Base-by-base conservation (phyloP, 2,113 vertebrate genomes). In the Agapornis roseicollis region DNA sequence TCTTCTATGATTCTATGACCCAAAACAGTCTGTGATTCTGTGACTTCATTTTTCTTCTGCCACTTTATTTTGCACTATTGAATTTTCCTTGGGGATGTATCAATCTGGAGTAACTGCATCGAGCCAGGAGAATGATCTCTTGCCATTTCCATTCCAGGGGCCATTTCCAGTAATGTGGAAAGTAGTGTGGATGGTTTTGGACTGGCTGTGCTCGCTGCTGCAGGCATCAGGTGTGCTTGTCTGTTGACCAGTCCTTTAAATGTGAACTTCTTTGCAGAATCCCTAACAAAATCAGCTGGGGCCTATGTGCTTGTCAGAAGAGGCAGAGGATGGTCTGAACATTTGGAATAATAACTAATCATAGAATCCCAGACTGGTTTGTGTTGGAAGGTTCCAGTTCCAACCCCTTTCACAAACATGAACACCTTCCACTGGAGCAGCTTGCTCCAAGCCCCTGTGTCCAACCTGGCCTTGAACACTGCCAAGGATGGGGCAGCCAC, bases 221-320 rank as follows among this genome's bases (percentile, higher is more conserved):
- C 24, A 60, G 78, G 87, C 91, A 87, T 73, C 93, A 96, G 93
- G 95, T 96, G 93, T 58, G 69, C n/a, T 68, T 58, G n/a, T 83
- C 73, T 74, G 39, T 47, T 73, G 80, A 55, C 25, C 64, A 14
- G 1, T 28, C 42, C 64, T 78, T 41, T 37, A 50, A 81, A 82
- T 49, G 39, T 50, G 79, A 29, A 24, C 47, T 71, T 49, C 11
- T 39, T 27, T 84, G 33, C 35, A 47, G 35, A 79, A 35, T 39
- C 90, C 69, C 42, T 39, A 2, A 33, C 25, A 24, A 55, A 64
- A 25, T 37, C 83, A 87, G 8, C 85, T 91, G 93, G 33, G 24
- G 19, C 23, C 66, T 72, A 53, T 46, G 41, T 92, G 85, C 70
- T 91, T 25, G 3, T 49, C 76, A 66, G 49, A 56, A 24, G 33